These are phyloP conservation scores for Athene cunicularia DNA, from an alignment of 2,113 vertebrate genomes.

Conservation along the genomic window DNA sequence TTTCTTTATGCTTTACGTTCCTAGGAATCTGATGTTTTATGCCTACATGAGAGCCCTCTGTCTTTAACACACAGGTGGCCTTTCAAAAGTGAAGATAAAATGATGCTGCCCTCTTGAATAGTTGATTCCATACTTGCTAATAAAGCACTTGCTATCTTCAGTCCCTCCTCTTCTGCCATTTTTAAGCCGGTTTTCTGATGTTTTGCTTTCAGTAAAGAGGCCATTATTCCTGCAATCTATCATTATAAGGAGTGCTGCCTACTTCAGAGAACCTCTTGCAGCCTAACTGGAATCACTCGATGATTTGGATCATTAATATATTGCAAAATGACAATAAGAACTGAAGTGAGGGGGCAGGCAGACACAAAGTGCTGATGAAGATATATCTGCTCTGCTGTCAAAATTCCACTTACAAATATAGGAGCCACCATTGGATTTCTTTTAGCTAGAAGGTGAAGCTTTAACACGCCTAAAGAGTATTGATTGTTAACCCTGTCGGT, in stretches of 20 bases:
- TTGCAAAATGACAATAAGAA: constrained; percentile 59
- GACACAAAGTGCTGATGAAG: constrained; percentile 55
- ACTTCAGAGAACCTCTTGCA: constrained; percentile 48
- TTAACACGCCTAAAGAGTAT: not conserved
- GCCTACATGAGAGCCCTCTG: not conserved
- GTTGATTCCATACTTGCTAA: not conserved
- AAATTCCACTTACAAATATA: not conserved
- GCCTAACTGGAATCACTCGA: constrained; percentile 32
- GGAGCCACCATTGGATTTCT: constrained; percentile 9
- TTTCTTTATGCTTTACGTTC: not conserved
- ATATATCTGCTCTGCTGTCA: constrained; percentile 55
- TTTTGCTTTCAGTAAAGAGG: constrained; percentile 34
- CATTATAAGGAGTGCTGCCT: constrained; percentile 47
- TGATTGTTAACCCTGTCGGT: not conserved
- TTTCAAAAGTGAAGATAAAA: not conserved
- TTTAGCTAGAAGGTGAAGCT: constrained; percentile 45
- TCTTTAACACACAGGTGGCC: not conserved
- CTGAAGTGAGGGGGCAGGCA: constrained; percentile 56
- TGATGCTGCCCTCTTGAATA: not conserved
- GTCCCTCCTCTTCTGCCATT: not conserved
- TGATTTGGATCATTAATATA: constrained; percentile 66
- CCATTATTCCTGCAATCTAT: constrained; percentile 51
- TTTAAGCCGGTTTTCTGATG: constrained; percentile 29
- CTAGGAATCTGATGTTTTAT: not conserved
- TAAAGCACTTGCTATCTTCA: not conserved